Percentiles rank a stretch among this genome's conserved stretches.
Evolutionary conservation across 2,113 vertebrate species (phyloP).

Genomic region (Micromys minutus): DNA sequence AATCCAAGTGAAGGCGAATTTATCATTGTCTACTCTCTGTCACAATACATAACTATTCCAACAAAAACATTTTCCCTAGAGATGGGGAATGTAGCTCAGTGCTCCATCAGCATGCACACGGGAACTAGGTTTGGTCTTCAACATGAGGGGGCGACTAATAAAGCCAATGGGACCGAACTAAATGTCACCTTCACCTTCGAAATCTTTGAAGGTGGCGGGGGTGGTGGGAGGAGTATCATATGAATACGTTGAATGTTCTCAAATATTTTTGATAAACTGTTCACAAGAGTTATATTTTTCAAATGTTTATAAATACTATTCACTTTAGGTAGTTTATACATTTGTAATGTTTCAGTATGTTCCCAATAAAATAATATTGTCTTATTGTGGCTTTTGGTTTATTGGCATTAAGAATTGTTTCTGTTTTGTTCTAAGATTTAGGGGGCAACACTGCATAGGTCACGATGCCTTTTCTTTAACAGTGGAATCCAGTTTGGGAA

Average conservation of each 20-base stretch:
- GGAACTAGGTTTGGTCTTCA: neutral
- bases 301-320: constrained; percentile 52
- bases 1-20: constrained; percentile 1
- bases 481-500: neutral
- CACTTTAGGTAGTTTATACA: constrained; percentile 42
- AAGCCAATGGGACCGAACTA: constrained; percentile 31
- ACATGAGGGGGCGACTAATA: neutral
- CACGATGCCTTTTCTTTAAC: constrained; percentile 6
- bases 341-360: constrained; percentile 49
- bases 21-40: neutral
- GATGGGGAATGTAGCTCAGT: neutral
- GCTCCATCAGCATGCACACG: neutral
- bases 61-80: constrained; percentile 46
- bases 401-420: constrained; percentile 12
- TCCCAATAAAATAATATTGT: constrained; percentile 70
- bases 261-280: constrained; percentile 57
- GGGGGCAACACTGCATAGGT: neutral
- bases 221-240: neutral
- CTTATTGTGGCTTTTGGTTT: constrained; percentile 37
- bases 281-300: constrained; percentile 56
- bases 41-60: neutral
- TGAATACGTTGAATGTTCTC: constrained; percentile 46
- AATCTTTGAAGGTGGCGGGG: neutral
- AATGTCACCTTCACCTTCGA: neutral
- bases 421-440: constrained; percentile 29